Evolutionary conservation across 1,140 invertebrate genomes (phyloP).

Genomic region (Apis florea): DNA sequence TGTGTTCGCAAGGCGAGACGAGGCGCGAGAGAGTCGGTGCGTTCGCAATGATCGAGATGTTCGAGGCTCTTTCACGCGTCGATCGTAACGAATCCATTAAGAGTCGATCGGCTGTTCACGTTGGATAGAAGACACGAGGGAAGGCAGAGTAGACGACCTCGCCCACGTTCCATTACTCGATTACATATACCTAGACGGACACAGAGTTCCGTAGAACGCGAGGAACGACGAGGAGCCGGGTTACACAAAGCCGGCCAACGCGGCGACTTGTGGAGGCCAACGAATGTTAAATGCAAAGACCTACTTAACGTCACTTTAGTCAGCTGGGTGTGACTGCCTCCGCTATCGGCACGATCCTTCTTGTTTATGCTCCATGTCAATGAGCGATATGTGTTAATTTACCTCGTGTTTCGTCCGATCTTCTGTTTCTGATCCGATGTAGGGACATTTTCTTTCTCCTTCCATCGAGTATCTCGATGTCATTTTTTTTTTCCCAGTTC

Average conservation of each 20-base stretch:
- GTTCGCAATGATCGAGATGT: neutral
- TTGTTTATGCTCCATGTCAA: neutral
- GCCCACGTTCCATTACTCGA: constrained; percentile 65
- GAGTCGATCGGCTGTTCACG: neutral
- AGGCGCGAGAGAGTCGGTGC: neutral
- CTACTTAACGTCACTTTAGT: constrained; percentile 62
- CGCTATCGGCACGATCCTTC: constrained; percentile 24
- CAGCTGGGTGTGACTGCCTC: constrained; percentile 56
- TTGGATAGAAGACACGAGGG: constrained; percentile 16
- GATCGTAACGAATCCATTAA: neutral
- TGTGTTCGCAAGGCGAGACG: too few species aligned
- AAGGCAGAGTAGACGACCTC: constrained; percentile 57
- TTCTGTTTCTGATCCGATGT: neutral
- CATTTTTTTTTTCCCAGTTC: neutral
- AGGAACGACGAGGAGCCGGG: constrained; percentile 41
- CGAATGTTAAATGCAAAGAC: constrained; percentile 58
- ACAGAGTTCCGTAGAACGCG: constrained; percentile 23
- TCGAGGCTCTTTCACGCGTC: neutral
- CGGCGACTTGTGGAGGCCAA: constrained; percentile 52
- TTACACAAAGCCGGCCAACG: constrained; percentile 49
- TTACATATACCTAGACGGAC: constrained; percentile 64
- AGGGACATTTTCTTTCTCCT: neutral
- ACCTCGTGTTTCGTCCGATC: too few species aligned
- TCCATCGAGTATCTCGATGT: neutral
- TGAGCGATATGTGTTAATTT: constrained; percentile 24